Evolutionary conservation across 1,140 invertebrate species (phyloP), one percentile per base, ranked within the genome.

Genomic region (Homarus americanus): DNA sequence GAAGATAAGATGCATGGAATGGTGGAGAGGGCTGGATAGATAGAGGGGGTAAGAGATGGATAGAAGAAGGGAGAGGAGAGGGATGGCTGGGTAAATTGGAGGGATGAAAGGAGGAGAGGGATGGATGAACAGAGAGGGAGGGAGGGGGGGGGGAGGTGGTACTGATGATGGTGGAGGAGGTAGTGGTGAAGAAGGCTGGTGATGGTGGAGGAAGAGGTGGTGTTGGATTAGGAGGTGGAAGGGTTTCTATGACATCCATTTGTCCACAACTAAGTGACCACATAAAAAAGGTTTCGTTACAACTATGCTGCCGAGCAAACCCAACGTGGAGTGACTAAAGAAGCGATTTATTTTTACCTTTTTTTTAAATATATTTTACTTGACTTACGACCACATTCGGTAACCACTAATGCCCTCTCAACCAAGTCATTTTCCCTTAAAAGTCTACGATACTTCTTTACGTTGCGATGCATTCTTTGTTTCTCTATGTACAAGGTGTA

Each of bases 381-480:
- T 3, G n/a, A n/a, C n/a, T n/a, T n/a, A n/a, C n/a, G n/a, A n/a
- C n/a, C n/a, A n/a, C 78, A 80, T 80, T 80, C 44, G 44, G 40
- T n/a, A 20, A 40, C 28, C 24, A 28, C 66, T 75, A 82, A 82
- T 24, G 40, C 79, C n/a, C 79, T 89, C 79, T 90, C 80, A 90
- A 80, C 80, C 87, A 76, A 76, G 69, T 83, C n/a, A n/a, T n/a
- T n/a, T n/a, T n/a, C n/a, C 72, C 82, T 90, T 82, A 89, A 34
- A 40, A 32, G 32, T 82, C 87, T 90, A 84, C 2, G 63, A n/a
- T n/a, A n/a, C n/a, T n/a, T n/a, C n/a, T n/a, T n/a, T 63, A 36
- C 58, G 38, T 17, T 78, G 79, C 69, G 36, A 75, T 63, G 63
- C 76, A 69, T 82, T 83, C 49, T 63, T 66, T n/a, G 44, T 58